phyloP scores from a whole-genome alignment of 1,140 invertebrate genomes.

The Hyles vespertilio region DNA sequence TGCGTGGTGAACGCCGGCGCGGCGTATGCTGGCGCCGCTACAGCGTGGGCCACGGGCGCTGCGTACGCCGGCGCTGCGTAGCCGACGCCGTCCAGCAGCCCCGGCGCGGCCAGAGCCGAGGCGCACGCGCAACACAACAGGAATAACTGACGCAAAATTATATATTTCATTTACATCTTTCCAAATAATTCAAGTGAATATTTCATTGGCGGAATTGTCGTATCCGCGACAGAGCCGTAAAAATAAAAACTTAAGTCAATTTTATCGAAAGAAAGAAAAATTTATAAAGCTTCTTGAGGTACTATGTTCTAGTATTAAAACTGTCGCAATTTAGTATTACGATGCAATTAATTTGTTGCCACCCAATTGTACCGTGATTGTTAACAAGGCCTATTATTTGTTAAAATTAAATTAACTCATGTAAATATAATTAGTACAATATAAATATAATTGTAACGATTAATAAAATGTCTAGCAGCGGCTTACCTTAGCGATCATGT shows the following conservation, averaged over 20 bases:
- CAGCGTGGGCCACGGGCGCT: conserved; percentile 20
- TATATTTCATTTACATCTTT: neutral
- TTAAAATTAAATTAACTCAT: neutral
- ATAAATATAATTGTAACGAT: too few relatives aligned
- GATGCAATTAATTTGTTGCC: too few relatives aligned
- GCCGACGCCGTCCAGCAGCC: conserved; percentile 39
- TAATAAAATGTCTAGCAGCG: neutral
- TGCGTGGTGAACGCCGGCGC: conserved; percentile 13
- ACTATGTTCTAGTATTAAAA: too few relatives aligned
- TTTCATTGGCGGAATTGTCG: too few relatives aligned
- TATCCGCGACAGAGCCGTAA: too few relatives aligned
- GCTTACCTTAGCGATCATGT: conserved; percentile 66
- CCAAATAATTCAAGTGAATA: neutral
- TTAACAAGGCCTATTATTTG: neutral
- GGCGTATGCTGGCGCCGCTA: conserved; percentile 17
- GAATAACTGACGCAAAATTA: conserved; percentile 39
- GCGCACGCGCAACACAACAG: conserved; percentile 61
- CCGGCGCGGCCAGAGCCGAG: conserved; percentile 49
- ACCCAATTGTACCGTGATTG: neutral
- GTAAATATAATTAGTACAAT: neutral
- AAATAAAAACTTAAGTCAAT: too few relatives aligned
- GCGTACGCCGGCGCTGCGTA: conserved; percentile 32
- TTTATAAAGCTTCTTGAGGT: too few relatives aligned
- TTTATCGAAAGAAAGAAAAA: too few relatives aligned
- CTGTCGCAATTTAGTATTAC: too few relatives aligned